Conservation (phyloP, 2,888 invertebrate species). For the Morinoia aosen region DNA sequence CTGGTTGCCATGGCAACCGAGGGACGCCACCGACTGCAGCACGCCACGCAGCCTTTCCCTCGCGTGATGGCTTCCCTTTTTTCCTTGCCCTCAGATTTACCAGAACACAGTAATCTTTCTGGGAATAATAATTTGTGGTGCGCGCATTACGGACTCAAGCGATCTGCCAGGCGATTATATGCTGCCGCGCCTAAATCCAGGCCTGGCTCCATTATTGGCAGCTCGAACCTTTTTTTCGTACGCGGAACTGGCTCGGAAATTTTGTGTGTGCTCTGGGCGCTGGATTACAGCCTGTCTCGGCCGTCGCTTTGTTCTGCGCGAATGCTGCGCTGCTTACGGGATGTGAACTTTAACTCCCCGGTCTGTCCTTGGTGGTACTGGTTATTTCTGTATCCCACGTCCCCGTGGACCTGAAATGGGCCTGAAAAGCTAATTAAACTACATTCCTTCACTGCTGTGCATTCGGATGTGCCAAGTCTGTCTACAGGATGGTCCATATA, state of each 20-base stretch:
- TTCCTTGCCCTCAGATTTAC: slow-evolving; percentile 49
- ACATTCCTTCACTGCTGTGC: no score
- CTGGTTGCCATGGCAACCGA: slow-evolving; percentile 62
- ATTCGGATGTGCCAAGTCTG: no score
- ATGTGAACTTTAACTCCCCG: neutral
- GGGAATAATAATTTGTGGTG: slow-evolving; percentile 43
- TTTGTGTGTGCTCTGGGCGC: neutral
- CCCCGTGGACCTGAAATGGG: no score
- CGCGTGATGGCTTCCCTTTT: slow-evolving; percentile 36
- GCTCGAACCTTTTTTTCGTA: neutral
- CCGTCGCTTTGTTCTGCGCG: neutral
- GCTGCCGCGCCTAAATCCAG: slow-evolving; percentile 20
- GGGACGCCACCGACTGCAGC: slow-evolving; percentile 56
- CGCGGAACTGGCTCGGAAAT: neutral
- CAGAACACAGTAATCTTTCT: slow-evolving; percentile 37
- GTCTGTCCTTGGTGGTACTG: no score
- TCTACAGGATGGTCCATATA: no score
- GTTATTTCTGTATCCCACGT: no score
- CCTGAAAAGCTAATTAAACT: no score
- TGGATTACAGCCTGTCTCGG: neutral
- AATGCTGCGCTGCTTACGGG: neutral
- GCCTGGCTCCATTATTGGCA: neutral
- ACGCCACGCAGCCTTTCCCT: slow-evolving; percentile 20
- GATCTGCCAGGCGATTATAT: slow-evolving; percentile 28
- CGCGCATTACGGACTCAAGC: slow-evolving; percentile 45